phyloP scores from a whole-genome alignment of 2,888 invertebrate genomes.

The Lithophane socia region DNA sequence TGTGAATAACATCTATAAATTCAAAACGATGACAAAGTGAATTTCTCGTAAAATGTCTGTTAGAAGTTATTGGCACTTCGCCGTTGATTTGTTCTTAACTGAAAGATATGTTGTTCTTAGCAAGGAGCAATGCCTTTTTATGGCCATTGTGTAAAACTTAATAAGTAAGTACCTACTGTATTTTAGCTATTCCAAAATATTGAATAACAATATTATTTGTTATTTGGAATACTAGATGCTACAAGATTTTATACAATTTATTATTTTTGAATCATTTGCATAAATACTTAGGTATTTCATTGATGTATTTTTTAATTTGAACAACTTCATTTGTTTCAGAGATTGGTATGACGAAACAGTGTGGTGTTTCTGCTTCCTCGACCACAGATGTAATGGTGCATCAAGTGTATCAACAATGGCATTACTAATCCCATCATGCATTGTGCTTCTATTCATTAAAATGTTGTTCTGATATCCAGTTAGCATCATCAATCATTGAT shows the following conservation, averaged over 20 bases:
- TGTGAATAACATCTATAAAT: too few species aligned
- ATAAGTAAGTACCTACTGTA: too few species aligned
- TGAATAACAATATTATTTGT: background rate
- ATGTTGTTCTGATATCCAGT: slow-evolving; percentile 71
- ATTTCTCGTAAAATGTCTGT: too few species aligned
- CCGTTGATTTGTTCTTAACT: background rate
- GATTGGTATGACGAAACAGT: slow-evolving; percentile 95
- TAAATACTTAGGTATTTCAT: background rate
- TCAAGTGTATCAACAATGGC: slow-evolving; percentile 74
- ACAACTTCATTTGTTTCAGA: slow-evolving; percentile 86
- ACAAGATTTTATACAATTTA: background rate
- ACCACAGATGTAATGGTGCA: slow-evolving; percentile 95
- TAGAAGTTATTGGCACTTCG: too few species aligned
- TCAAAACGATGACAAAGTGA: too few species aligned
- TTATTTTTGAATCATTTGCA: background rate
- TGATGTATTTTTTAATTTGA: background rate
- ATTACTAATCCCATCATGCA: slow-evolving; percentile 74
- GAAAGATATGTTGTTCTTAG: background rate
- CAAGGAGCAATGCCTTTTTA: background rate
- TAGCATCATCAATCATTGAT: slow-evolving; percentile 13
- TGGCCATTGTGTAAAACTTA: background rate
- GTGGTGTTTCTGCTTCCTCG: slow-evolving; percentile 97
- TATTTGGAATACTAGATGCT: background rate
- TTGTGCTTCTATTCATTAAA: slow-evolving; percentile 71
- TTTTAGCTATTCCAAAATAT: background rate